A percentile compares a stretch with the other conserved stretches of the same genome.
Conservation (phyloP, 2,888 invertebrate genomes). For the Nysson spinosus region DNA sequence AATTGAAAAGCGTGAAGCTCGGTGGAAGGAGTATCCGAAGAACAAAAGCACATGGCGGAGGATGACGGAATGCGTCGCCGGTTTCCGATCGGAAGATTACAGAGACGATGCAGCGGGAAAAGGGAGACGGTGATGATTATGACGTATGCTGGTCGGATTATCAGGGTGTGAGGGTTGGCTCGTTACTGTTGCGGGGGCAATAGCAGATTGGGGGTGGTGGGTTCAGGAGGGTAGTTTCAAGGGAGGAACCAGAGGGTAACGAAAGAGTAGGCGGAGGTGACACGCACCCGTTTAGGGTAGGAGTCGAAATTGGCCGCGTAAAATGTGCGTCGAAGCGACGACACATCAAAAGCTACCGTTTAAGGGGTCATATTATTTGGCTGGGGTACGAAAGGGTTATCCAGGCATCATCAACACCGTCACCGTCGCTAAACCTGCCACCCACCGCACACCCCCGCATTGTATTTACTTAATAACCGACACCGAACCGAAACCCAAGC, state of each 20-base stretch:
- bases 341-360: constrained; percentile 74
- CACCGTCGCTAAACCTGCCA: not conserved
- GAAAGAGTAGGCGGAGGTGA: constrained; percentile 11
- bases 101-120: no score
- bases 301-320: constrained; percentile 67
- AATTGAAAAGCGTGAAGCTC: no score
- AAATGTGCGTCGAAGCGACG: constrained; percentile 72
- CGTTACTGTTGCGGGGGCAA: no score
- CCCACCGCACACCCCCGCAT: constrained; percentile 2
- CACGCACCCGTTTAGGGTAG: constrained; percentile 11
- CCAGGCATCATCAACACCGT: constrained; percentile 50
- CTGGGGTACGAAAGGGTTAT: constrained; percentile 71
- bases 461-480: constrained; percentile 72
- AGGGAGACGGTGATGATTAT: no score
- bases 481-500: constrained; percentile 58
- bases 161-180: no score
- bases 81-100: no score
- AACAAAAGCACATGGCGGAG: no score
- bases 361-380: constrained; percentile 73
- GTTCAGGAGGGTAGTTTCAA: constrained; percentile 12
- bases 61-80: no score
- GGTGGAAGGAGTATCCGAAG: no score
- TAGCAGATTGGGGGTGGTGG: constrained; percentile 13
- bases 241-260: constrained; percentile 15
- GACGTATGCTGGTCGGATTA: no score